Evolutionary conservation across 2,888 invertebrate species (phyloP).

Genomic region (Eretmocerus hayati): DNA sequence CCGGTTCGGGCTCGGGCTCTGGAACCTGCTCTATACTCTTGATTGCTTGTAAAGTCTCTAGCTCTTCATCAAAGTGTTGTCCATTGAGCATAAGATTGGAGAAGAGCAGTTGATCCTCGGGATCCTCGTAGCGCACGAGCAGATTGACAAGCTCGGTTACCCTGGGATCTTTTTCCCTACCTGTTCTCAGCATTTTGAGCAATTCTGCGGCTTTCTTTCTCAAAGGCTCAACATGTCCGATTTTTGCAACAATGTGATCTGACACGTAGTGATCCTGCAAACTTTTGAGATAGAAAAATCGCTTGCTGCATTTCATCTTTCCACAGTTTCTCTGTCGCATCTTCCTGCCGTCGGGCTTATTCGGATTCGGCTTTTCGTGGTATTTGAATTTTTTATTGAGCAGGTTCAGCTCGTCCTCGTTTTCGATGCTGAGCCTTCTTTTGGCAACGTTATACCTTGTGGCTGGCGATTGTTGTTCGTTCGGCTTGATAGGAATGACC

Average conservation of each 20-base stretch:
- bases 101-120: background rate
- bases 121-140: constrained; percentile 1
- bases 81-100: constrained; percentile 4
- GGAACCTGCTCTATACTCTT: no score
- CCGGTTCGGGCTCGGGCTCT: no score
- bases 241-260: constrained; percentile 5
- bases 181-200: constrained; percentile 3
- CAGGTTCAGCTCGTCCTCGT: constrained; percentile 1
- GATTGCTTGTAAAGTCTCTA: no score
- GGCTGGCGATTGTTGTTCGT: background rate
- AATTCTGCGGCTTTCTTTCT: background rate
- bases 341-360: background rate
- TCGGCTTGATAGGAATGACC: background rate
- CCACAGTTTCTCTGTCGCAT: constrained; percentile 8
- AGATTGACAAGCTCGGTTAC: constrained; percentile 1
- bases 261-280: constrained; percentile 13
- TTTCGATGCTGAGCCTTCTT: constrained; percentile 1
- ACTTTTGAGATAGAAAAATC: constrained; percentile 9
- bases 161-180: constrained; percentile 2
- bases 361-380: background rate
- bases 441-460: constrained; percentile 15
- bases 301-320: constrained; percentile 14
- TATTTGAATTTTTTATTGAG: background rate
- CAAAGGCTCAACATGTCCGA: background rate
- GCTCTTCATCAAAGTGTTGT: no score